Conservation (phyloP, 2,113 vertebrate genomes). For the Dipodomys stephensi region DNA sequence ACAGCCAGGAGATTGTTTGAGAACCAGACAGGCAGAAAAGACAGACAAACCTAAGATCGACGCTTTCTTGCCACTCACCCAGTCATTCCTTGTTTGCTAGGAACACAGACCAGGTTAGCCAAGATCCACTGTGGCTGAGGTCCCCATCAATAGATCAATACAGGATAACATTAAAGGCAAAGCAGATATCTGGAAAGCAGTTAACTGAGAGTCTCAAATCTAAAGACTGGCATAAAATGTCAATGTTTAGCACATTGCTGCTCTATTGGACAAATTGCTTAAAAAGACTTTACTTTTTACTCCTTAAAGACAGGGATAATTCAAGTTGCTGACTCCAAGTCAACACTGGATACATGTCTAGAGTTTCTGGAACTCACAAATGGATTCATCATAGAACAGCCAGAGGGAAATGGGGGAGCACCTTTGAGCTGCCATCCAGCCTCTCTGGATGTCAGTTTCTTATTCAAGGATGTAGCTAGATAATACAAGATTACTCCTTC, state of each 20-base stretch:
- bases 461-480: background rate
- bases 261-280: slow-evolving; percentile 37
- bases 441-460: background rate
- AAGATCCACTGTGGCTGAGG: slow-evolving; percentile 53
- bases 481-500: too few relatives aligned
- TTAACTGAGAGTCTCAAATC: slow-evolving; percentile 59
- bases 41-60: background rate
- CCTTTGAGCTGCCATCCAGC: background rate
- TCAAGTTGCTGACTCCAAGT: background rate
- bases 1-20: background rate
- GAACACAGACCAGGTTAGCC: slow-evolving; percentile 34
- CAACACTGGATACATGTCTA: background rate
- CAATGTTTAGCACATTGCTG: background rate
- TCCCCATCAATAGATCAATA: slow-evolving; percentile 66
- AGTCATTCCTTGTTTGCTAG: slow-evolving; percentile 32
- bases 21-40: background rate
- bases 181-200: slow-evolving; percentile 45
- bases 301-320: slow-evolving; percentile 16
- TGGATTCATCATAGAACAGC: background rate
- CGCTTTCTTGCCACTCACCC: background rate
- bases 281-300: slow-evolving; percentile 6
- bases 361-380: background rate
- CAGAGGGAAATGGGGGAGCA: background rate
- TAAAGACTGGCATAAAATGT: slow-evolving; percentile 30
- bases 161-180: slow-evolving; percentile 60